phyloP scores from a whole-genome alignment of 2,888 invertebrate genomes.

The Ornithoptera alexandrae region DNA sequence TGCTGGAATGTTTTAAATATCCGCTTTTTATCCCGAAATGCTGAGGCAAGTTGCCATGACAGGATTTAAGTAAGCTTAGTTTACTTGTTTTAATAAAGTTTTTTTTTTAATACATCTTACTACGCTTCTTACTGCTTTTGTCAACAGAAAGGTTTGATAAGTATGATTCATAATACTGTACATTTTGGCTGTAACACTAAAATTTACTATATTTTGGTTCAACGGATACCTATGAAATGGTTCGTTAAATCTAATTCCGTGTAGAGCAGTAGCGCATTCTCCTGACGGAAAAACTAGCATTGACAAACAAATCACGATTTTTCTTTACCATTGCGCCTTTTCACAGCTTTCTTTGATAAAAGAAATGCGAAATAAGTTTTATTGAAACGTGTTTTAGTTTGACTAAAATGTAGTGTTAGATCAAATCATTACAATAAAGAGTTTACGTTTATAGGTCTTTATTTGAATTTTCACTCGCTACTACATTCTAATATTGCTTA shows the following conservation, averaged over 20 bases:
- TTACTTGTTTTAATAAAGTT: constrained; percentile 25
- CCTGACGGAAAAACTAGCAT: constrained; percentile 63
- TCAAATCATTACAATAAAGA: constrained; percentile 35
- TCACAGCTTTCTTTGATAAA: constrained; percentile 25
- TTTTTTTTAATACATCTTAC: neutral
- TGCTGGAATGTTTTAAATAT: constrained; percentile 71
- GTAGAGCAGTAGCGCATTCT: constrained; percentile 54
- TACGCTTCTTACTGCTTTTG: neutral
- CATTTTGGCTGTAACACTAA: neutral
- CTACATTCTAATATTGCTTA: constrained; percentile 44
- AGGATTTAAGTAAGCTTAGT: constrained; percentile 45
- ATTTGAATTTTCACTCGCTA: neutral
- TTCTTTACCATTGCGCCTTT: constrained; percentile 34
- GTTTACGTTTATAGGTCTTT: constrained; percentile 49
- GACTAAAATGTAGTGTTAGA: no score
- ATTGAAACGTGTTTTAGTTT: neutral
- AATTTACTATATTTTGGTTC: constrained; percentile 54
- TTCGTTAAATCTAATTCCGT: constrained; percentile 68
- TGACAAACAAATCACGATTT: constrained; percentile 69
- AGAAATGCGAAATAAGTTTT: constrained; percentile 2
- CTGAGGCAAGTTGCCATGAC: constrained; percentile 56
- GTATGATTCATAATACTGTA: neutral
- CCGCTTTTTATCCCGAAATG: constrained; percentile 43
- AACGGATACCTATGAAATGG: constrained; percentile 57
- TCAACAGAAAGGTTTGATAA: neutral